Conservation (phyloP, 92 coral and sea anemone genomes). For the Zoanthus sociatus region DNA sequence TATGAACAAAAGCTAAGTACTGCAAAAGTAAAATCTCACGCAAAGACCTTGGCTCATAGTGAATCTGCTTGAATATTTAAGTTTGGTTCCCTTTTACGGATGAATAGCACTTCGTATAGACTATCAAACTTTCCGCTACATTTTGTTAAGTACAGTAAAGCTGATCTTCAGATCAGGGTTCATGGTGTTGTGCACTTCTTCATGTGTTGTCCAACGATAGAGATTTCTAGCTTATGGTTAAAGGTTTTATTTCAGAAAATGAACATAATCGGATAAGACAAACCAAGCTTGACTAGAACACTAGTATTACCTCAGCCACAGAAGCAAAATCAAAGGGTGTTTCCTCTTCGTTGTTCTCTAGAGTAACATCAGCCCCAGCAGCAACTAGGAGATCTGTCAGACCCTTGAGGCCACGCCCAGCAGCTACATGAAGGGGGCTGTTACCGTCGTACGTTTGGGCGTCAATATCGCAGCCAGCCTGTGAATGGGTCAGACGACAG, state of each 20-base stretch:
- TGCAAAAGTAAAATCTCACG: no score
- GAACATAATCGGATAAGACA: neutral
- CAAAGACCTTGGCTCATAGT: no score
- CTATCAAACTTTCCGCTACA: no score
- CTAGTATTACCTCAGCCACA: constrained; percentile 75
- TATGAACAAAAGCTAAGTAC: neutral
- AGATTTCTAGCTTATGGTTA: neutral
- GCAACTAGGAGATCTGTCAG: constrained; percentile 91
- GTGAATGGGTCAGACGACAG: neutral
- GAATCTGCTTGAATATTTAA: no score
- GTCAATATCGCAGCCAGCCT: constrained; percentile 86
- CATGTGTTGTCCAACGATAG: neutral
- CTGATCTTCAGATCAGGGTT: no score
- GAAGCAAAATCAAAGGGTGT: constrained; percentile 84
- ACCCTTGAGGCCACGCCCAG: constrained; percentile 84
- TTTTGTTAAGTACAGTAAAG: no score
- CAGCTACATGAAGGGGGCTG: constrained; percentile 88
- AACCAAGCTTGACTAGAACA: no score
- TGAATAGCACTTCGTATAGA: no score
- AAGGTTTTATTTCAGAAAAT: neutral
- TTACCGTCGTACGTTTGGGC: constrained; percentile 77
- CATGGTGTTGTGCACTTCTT: no score
- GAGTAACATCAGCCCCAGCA: constrained; percentile 86
- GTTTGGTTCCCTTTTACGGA: no score
- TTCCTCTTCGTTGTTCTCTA: constrained; percentile 81